These are phyloP conservation scores for Harmothoe impar DNA, from an alignment of 2,888 invertebrate species.

Conservation along the genomic window DNA sequence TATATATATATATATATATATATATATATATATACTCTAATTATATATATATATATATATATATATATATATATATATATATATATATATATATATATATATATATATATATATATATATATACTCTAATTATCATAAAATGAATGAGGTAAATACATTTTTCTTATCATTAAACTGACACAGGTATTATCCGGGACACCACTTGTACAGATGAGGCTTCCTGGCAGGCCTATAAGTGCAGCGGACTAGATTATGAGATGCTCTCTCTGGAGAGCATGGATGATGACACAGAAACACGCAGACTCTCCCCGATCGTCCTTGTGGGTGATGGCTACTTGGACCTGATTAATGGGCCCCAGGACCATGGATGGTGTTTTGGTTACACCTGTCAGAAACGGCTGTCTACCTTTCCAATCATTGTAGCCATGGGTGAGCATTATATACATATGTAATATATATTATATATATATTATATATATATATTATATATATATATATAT, in stretches of 20 bases:
- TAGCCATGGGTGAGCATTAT: conserved; percentile 77
- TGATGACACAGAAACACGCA: conserved; percentile 79
- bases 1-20: no score
- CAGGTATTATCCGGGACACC: background rate
- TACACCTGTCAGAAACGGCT: conserved; percentile 81
- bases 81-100: no score
- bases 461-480: no score
- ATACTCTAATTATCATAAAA: no score
- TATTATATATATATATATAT: no score
- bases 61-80: no score
- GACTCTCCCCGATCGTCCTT: conserved; percentile 80
- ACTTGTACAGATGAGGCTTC: conserved; percentile 71
- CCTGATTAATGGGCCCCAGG: conserved; percentile 82
- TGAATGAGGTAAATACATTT: no score
- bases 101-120: no score
- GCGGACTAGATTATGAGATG: conserved; percentile 74
- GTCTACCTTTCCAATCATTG: conserved; percentile 80
- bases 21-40: no score
- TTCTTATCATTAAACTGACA: background rate
- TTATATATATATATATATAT: no score
- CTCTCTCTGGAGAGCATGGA: conserved; percentile 81
- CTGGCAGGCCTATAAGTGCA: conserved; percentile 76
- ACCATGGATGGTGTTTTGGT: conserved; percentile 82
- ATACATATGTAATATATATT: no score
- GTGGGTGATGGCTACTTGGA: conserved; percentile 74